phyloP scores from a whole-genome alignment of 2,113 vertebrate species.

The Rutilus rutilus region DNA sequence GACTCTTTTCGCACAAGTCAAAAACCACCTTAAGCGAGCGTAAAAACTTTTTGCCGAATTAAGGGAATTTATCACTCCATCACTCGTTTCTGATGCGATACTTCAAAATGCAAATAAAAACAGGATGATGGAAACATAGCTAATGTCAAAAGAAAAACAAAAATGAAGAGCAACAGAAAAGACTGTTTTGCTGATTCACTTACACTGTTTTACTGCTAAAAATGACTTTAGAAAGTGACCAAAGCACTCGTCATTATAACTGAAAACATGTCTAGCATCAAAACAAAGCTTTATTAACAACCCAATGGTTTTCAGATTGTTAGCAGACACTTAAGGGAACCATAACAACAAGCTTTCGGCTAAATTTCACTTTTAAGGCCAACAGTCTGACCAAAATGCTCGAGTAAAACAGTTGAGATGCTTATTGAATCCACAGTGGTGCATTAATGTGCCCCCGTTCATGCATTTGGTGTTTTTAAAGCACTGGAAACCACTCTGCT shows the following conservation, averaged over 20 bases:
- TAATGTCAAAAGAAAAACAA: not conserved
- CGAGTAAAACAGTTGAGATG: constrained; percentile 1
- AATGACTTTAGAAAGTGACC: not conserved
- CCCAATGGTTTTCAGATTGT: not conserved
- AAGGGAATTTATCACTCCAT: no score
- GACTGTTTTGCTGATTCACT: not conserved
- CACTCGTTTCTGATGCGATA: no score
- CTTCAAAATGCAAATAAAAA: no score
- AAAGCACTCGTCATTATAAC: not conserved
- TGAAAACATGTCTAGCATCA: not conserved
- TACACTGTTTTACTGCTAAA: not conserved
- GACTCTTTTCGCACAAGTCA: no score
- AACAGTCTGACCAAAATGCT: constrained; percentile 18
- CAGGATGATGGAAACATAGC: not conserved
- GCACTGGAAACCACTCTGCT: not conserved
- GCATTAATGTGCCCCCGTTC: constrained; percentile 18
- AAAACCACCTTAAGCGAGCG: no score
- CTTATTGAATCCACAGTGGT: constrained; percentile 27
- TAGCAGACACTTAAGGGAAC: constrained; percentile 2
- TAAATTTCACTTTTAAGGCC: constrained; percentile 2
- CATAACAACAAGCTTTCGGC: constrained; percentile 16
- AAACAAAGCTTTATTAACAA: constrained; percentile 21
- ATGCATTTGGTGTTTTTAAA: not conserved
- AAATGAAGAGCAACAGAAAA: not conserved
- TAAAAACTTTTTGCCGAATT: no score